Evolutionary conservation across 1,140 invertebrate genomes (phyloP).

Genomic region (Drosophila leontia): DNA sequence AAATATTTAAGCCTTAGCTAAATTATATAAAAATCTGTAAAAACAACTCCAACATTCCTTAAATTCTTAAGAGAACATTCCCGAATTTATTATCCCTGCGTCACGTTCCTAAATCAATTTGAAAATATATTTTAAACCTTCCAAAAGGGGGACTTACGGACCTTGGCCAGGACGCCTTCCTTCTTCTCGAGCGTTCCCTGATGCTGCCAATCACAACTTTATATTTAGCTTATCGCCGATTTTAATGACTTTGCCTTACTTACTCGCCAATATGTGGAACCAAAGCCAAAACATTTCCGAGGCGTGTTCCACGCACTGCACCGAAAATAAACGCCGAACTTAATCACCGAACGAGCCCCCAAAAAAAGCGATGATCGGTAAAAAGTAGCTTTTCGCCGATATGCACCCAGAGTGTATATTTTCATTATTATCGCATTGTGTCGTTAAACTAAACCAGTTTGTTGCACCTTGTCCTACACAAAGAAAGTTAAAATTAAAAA

Average conservation of each 20-base stretch:
- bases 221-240: constrained; percentile 59
- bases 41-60: neutral
- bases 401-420: constrained; percentile 52
- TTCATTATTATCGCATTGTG: constrained; percentile 60
- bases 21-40: neutral
- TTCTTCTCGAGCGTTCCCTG: constrained; percentile 14
- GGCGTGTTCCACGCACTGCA: constrained; percentile 55
- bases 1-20: neutral
- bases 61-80: neutral
- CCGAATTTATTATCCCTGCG: constrained; percentile 4
- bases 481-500: constrained; percentile 81
- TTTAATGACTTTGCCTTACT: constrained; percentile 76
- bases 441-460: constrained; percentile 71
- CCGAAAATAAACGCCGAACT: constrained; percentile 63
- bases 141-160: neutral
- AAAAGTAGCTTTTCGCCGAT: constrained; percentile 48
- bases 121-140: neutral
- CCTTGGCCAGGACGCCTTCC: constrained; percentile 27
- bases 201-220: constrained; percentile 42
- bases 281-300: constrained; percentile 53
- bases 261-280: constrained; percentile 35
- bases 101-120: constrained; percentile 5
- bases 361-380: constrained; percentile 59
- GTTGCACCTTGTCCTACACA: constrained; percentile 51
- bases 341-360: constrained; percentile 80